phyloP scores from a whole-genome alignment of 1,140 invertebrate genomes.

The Drosophila rufa region DNA sequence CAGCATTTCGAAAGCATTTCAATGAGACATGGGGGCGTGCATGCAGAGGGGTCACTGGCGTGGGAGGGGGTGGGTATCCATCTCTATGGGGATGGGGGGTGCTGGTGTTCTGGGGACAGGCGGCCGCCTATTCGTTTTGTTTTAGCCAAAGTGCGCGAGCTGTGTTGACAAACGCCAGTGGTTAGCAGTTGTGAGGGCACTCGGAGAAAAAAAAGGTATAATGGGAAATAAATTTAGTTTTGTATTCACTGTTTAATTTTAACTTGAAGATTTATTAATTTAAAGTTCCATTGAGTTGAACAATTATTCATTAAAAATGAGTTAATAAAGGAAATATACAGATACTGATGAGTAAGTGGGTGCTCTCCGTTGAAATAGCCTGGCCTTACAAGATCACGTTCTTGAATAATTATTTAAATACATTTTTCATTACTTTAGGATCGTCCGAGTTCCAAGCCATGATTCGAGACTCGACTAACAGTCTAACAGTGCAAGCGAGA shows the following conservation, averaged over 20 bases:
- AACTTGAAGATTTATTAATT: neutral
- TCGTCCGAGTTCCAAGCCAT: neutral
- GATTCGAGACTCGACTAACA: neutral
- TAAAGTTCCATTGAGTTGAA: neutral
- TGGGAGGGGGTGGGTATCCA: neutral
- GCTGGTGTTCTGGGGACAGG: conserved; percentile 1
- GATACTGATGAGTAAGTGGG: neutral
- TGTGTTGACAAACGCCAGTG: conserved; percentile 79
- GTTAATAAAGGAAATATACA: neutral
- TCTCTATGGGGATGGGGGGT: neutral
- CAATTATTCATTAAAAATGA: neutral
- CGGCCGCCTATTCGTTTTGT: conserved; percentile 70
- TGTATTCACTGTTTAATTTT: neutral
- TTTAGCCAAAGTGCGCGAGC: conserved; percentile 74
- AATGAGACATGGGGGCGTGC: conserved; percentile 37
- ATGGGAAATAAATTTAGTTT: neutral
- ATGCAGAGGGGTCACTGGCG: neutral
- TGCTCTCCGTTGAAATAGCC: too few relatives aligned
- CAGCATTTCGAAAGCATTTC: conserved; percentile 61
- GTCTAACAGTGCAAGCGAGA: neutral
- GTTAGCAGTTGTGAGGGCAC: conserved; percentile 42
- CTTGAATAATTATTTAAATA: too few relatives aligned
- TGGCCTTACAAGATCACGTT: too few relatives aligned
- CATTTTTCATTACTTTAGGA: too few relatives aligned
- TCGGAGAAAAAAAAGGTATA: neutral